phyloP scores from a whole-genome alignment of 1,140 invertebrate species.

The Euglossa dilemma region DNA sequence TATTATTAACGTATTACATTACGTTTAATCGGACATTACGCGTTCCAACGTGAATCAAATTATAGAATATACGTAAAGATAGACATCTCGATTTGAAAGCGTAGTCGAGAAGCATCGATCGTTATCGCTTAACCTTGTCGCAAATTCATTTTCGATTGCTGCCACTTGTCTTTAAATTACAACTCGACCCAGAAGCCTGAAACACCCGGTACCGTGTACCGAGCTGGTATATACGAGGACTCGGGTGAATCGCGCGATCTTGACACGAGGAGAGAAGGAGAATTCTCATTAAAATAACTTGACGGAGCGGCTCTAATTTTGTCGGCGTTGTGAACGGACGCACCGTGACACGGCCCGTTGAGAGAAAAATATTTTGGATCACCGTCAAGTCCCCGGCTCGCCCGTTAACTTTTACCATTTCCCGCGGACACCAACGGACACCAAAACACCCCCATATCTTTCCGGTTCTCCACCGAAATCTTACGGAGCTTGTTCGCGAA shows the following conservation, averaged over 20 bases:
- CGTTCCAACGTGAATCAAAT: too few species aligned
- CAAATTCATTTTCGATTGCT: too few species aligned
- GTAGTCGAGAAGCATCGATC: too few species aligned
- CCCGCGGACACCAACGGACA: too few species aligned
- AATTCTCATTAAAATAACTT: conserved; percentile 56
- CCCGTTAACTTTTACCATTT: conserved; percentile 19
- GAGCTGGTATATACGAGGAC: not conserved
- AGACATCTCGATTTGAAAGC: too few species aligned
- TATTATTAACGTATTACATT: too few species aligned
- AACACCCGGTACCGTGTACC: not conserved
- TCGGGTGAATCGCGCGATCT: conserved; percentile 39
- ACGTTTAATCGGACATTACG: too few species aligned
- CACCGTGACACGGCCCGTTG: conserved; percentile 21
- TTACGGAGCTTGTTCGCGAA: not conserved
- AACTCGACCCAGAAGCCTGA: too few species aligned
- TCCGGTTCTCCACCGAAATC: not conserved
- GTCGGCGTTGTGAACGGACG: conserved; percentile 3
- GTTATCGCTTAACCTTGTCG: too few species aligned
- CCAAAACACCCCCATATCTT: too few species aligned
- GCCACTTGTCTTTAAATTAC: too few species aligned
- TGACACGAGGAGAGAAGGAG: conserved; percentile 41
- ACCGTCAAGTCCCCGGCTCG: conserved; percentile 20
- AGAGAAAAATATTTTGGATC: conserved; percentile 55
- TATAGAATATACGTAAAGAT: too few species aligned
- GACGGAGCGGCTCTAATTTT: conserved; percentile 49